These are phyloP conservation scores for Oreortyx pictus DNA, from an alignment of 2,797 vertebrate species.

Conservation along the genomic window DNA sequence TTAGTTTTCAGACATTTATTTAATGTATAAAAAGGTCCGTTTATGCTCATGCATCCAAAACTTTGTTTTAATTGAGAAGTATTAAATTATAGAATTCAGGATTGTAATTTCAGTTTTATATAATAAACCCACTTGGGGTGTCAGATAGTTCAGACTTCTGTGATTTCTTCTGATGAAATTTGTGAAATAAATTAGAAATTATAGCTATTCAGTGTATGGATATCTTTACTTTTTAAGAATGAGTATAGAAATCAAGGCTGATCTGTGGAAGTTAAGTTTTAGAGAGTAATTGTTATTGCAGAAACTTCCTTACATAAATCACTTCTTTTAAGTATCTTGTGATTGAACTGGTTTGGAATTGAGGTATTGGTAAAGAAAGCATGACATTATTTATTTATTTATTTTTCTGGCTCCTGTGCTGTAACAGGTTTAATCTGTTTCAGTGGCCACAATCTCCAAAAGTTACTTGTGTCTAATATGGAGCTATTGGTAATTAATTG, in stretches of 20 bases:
- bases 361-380: background rate
- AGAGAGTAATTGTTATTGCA: background rate
- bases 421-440: background rate
- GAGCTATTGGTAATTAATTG: background rate
- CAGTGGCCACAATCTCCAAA: background rate
- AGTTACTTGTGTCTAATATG: background rate
- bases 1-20: background rate
- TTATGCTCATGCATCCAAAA: background rate
- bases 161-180: background rate
- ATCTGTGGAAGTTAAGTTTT: background rate
- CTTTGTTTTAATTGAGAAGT: background rate
- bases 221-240: background rate
- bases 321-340: background rate
- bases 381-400: background rate
- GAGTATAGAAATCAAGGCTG: background rate
- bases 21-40: background rate
- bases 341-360: background rate
- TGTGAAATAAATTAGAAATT: background rate
- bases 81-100: background rate
- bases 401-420: background rate
- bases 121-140: background rate
- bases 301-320: background rate
- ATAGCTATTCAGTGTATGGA: background rate
- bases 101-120: background rate
- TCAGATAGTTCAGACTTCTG: background rate